Evolutionary conservation across 2,797 vertebrate genomes (phyloP).

Genomic region (Aythya fuligula): DNA sequence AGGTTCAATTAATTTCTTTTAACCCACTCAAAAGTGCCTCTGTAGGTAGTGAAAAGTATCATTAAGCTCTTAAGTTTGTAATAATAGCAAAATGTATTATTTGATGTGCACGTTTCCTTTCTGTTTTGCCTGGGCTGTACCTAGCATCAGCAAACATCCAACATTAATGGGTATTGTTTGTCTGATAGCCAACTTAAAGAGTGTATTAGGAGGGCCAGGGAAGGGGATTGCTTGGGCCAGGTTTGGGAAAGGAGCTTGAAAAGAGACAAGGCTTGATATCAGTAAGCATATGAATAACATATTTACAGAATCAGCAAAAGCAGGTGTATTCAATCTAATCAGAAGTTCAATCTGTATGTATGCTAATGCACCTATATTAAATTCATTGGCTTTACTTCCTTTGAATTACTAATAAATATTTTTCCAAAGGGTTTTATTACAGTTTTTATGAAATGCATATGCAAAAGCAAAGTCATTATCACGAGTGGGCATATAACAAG

Average conservation of each 20-base stretch:
- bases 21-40: no score
- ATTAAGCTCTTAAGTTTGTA: not conserved
- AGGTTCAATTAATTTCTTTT: not conserved
- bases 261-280: not conserved
- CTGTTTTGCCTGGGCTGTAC: not conserved
- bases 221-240: not conserved
- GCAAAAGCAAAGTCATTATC: not conserved
- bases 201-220: not conserved
- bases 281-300: not conserved
- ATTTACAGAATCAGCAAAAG: not conserved
- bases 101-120: not conserved
- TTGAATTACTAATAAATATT: not conserved
- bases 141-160: not conserved
- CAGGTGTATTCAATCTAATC: not conserved
- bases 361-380: not conserved
- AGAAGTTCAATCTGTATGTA: not conserved
- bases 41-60: not conserved
- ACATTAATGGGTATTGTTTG: not conserved
- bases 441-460: not conserved
- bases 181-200: not conserved
- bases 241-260: not conserved
- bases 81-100: not conserved
- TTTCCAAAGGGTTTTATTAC: not conserved
- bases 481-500: not conserved
- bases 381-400: not conserved